Conservation (phyloP, 2,888 invertebrate species). For the Malthinus flaveolus region DNA sequence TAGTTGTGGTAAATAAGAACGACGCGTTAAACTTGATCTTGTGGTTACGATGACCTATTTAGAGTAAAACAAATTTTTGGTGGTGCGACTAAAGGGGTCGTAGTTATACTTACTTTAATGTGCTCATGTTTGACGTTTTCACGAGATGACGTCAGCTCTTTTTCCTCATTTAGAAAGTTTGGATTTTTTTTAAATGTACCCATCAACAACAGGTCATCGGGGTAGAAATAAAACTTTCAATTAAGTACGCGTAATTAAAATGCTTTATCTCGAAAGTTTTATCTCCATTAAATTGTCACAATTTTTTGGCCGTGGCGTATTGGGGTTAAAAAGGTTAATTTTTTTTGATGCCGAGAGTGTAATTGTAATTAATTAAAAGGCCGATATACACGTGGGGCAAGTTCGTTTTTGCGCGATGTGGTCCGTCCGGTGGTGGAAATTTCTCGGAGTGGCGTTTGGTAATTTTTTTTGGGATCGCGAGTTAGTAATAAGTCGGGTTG, state of each 20-base stretch:
- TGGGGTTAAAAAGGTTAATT: not conserved
- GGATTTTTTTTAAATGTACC: no score
- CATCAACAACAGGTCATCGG: no score
- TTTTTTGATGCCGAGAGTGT: no score
- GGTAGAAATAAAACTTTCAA: not conserved
- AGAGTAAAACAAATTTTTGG: no score
- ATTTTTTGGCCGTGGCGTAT: not conserved
- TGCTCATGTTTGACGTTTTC: no score
- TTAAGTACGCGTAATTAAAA: not conserved
- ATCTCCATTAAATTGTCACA: slow-evolving; percentile 5
- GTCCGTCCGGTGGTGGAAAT: not conserved
- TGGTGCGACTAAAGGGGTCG: no score
- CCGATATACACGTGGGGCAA: not conserved
- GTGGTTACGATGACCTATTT: no score
- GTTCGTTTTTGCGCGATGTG: not conserved
- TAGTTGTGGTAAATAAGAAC: no score
- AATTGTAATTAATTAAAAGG: slow-evolving; percentile 3
- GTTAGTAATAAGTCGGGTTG: slow-evolving; percentile 11
- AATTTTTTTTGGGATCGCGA: not conserved
- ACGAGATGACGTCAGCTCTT: no score
- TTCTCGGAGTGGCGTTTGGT: not conserved
- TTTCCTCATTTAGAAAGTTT: no score
- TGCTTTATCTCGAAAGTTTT: not conserved
- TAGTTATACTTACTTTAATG: no score
- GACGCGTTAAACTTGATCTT: no score